Conservation (phyloP, 2,113 vertebrate genomes). For the Pao palembangensis region DNA sequence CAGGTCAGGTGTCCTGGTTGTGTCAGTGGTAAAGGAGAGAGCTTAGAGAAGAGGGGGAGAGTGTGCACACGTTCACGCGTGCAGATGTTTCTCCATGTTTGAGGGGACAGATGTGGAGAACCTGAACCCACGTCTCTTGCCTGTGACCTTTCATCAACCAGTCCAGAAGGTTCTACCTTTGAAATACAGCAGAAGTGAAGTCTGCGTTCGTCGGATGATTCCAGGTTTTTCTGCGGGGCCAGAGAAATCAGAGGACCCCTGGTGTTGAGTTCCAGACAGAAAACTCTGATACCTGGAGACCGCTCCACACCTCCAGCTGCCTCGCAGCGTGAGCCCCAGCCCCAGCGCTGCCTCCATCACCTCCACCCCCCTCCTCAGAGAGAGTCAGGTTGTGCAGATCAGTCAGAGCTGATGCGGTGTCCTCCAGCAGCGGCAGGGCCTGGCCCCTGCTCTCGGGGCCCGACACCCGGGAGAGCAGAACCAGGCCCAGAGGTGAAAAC, state of each 20-base stretch:
- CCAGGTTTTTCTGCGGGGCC: slow-evolving; percentile 11
- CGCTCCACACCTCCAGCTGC: slow-evolving; percentile 13
- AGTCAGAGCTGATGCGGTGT: slow-evolving; percentile 29
- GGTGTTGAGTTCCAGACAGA: not conserved
- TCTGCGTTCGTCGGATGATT: slow-evolving; percentile 21
- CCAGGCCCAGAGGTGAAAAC: slow-evolving; percentile 28
- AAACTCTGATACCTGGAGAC: slow-evolving; percentile 4
- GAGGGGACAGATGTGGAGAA: too few species aligned
- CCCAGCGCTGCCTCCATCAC: not conserved
- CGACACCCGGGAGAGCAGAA: slow-evolving; percentile 14
- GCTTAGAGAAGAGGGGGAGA: slow-evolving; percentile 9
- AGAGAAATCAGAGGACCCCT: not conserved
- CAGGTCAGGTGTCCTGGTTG: slow-evolving; percentile 27
- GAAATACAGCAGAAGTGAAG: slow-evolving; percentile 30
- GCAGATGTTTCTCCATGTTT: too few species aligned
- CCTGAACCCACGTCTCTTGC: too few species aligned
- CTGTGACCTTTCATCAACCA: not conserved
- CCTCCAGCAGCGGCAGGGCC: slow-evolving; percentile 19
- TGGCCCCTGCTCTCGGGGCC: slow-evolving; percentile 9
- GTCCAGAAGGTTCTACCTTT: slow-evolving; percentile 13
- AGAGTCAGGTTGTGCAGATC: slow-evolving; percentile 14
- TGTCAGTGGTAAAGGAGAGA: slow-evolving; percentile 3
- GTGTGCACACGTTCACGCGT: not conserved
- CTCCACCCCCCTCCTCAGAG: slow-evolving; percentile 3
- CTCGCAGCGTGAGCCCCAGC: not conserved